Base-by-base conservation (phyloP, 2,797 vertebrate species). In the Aplochiton taeniatus region DNA sequence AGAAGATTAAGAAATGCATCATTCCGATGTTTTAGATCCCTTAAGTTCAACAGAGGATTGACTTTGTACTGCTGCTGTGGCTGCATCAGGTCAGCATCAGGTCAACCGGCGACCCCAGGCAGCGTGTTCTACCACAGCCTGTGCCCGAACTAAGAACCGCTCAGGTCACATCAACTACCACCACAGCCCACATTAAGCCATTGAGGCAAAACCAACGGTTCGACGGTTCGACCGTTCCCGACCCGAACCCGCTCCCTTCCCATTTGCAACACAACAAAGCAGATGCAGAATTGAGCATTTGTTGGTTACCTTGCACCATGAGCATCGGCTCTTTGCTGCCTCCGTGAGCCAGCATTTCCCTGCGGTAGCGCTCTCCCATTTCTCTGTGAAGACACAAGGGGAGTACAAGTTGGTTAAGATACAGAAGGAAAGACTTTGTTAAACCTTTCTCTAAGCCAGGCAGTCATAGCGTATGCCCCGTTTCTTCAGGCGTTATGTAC, bases 271-370 rank as follows among this genome's bases (percentile, higher is more conserved):
- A 31, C 31, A 3, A 2, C 2, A 3, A 31, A 31, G 31, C 2
- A 2, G 2, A 31, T 31, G 3, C 2, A 6, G 3, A 31, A 31
- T 31, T 31, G 58, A 31, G 46, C 19, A 8, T 19, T 43, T 45
- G 45, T 60, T 50, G 43, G 75, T 82, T 91, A 95, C 94, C 94
- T 94, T 95, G 84, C 61, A 96, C 91, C 93, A 95, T 93, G 68
- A 93, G 90, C 72, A 92, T 87, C 64, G 94, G 94, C 69, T 94
- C 93, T 78, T 89, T 94, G 73, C 90, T 91, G 47, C 94, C 94
- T 0, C 94, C 94, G 0, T 95, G 91, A 1, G 91, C 92, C 85
- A 95, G 88, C 94, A 96, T 94, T 84, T 96, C 93, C 76, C 85
- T 82, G 4, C 93, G 92, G 63, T 95, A 96, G 68, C 91, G 93